phyloP scores from a whole-genome alignment of 2,797 vertebrate species.

The Labroides dimidiatus region DNA sequence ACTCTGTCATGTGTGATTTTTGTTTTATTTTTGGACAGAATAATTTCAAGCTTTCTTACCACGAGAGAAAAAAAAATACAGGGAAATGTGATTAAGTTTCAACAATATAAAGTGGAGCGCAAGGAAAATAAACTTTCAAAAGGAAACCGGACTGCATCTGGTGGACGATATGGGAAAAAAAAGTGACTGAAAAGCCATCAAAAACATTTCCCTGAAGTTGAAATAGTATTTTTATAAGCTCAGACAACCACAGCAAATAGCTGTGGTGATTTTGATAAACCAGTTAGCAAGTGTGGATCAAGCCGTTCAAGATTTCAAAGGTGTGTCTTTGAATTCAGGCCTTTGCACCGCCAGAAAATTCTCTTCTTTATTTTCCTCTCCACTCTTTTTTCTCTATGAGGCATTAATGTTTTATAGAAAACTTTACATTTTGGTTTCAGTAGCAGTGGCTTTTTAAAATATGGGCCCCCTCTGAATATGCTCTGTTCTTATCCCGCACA shows the following conservation, averaged over 20 bases:
- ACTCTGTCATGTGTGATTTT: neutral
- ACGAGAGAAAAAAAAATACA: constrained; percentile 7
- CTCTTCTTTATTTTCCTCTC: constrained; percentile 55
- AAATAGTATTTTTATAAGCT: constrained; percentile 80
- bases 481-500: constrained; percentile 70
- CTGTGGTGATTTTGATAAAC: constrained; percentile 83
- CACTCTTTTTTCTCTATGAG: constrained; percentile 45
- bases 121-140: constrained; percentile 57
- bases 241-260: constrained; percentile 79
- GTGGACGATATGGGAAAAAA: constrained; percentile 59
- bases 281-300: constrained; percentile 80
- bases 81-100: constrained; percentile 56
- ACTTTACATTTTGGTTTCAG: constrained; percentile 64
- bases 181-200: constrained; percentile 72
- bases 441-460: constrained; percentile 67
- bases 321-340: constrained; percentile 75
- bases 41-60: constrained; percentile 15
- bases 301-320: constrained; percentile 78
- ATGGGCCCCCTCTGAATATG: constrained; percentile 69
- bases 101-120: constrained; percentile 47
- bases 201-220: constrained; percentile 77
- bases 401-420: constrained; percentile 62
- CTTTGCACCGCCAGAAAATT: constrained; percentile 67
- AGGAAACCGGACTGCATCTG: constrained; percentile 57
- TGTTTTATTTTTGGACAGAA: constrained; percentile 24